phyloP scores from a whole-genome alignment of 2,113 vertebrate genomes.

The Heteronetta atricapilla region DNA sequence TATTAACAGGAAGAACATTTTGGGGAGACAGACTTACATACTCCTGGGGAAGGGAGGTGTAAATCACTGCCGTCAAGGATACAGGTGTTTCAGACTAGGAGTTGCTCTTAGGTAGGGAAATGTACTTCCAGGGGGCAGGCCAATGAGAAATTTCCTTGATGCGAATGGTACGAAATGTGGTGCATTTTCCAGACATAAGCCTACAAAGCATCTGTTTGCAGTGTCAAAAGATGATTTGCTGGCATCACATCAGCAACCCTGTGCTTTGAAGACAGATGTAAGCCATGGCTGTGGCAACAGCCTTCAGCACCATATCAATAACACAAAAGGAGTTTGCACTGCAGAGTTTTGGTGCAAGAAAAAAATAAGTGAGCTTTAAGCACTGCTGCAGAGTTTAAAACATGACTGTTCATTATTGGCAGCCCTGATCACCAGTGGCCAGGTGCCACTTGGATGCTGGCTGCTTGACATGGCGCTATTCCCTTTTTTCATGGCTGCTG shows the following conservation, averaged over 20 bases:
- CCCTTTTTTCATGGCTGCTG: not conserved
- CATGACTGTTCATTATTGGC: not conserved
- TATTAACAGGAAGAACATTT: constrained; percentile 44
- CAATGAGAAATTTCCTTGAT: constrained; percentile 26
- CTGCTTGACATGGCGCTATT: not conserved
- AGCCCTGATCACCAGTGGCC: not conserved
- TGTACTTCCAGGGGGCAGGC: not conserved
- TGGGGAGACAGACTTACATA: constrained; percentile 1
- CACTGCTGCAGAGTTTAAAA: not conserved
- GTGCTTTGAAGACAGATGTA: not conserved
- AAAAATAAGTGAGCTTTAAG: not conserved
- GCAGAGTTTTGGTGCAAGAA: not conserved
- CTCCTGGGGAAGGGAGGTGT: not conserved
- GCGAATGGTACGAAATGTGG: not conserved
- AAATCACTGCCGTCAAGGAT: constrained; percentile 25
- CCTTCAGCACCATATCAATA: not conserved
- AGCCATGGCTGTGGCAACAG: not conserved
- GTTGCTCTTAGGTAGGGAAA: not conserved
- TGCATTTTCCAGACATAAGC: not conserved
- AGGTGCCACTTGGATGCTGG: not conserved
- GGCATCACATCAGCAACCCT: not conserved
- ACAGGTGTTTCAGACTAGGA: not conserved
- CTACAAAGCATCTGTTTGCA: not conserved
- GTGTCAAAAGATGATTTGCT: constrained; percentile 41
- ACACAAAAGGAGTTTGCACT: not conserved